Evolutionary conservation across 2,888 invertebrate species (phyloP).

Genomic region (Julus scanicus): DNA sequence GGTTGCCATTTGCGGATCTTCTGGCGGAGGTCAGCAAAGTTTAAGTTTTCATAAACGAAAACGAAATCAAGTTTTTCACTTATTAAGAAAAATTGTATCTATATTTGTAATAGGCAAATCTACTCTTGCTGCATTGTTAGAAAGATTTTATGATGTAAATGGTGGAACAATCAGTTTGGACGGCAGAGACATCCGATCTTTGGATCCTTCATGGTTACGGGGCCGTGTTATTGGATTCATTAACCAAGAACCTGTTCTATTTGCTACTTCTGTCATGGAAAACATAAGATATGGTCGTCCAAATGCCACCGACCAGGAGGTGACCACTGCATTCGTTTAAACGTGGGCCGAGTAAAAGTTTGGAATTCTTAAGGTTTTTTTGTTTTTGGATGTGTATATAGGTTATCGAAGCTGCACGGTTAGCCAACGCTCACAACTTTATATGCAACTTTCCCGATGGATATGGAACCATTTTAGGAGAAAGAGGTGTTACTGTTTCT

Average conservation of each 20-base stretch:
- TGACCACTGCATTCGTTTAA: conserved; percentile 61
- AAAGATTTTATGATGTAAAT: conserved; percentile 87
- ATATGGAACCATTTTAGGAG: conserved; percentile 88
- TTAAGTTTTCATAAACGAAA: no score
- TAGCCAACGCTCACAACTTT: conserved; percentile 94
- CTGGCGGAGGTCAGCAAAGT: conserved; percentile 79
- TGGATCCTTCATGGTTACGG: conserved; percentile 87
- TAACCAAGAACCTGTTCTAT: conserved; percentile 93
- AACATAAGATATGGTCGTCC: conserved; percentile 89
- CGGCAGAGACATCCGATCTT: conserved; percentile 75
- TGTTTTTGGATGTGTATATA: no score
- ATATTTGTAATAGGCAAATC: conserved; percentile 81
- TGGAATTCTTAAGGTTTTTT: no score
- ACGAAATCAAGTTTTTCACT: no score
- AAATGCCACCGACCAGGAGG: conserved; percentile 70
- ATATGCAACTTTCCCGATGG: conserved; percentile 82
- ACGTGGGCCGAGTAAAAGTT: no score
- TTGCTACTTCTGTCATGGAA: conserved; percentile 89
- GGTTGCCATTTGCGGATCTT: conserved; percentile 91
- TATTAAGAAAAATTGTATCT: no score
- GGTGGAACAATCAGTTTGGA: conserved; percentile 80
- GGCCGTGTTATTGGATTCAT: conserved; percentile 86
- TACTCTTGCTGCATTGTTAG: conserved; percentile 87
- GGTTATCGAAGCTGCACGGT: conserved; percentile 81
- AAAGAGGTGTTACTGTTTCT: conserved; percentile 89